These are phyloP conservation scores for Platysteira castanea DNA, from an alignment of 2,113 vertebrate species.

Conservation along the genomic window DNA sequence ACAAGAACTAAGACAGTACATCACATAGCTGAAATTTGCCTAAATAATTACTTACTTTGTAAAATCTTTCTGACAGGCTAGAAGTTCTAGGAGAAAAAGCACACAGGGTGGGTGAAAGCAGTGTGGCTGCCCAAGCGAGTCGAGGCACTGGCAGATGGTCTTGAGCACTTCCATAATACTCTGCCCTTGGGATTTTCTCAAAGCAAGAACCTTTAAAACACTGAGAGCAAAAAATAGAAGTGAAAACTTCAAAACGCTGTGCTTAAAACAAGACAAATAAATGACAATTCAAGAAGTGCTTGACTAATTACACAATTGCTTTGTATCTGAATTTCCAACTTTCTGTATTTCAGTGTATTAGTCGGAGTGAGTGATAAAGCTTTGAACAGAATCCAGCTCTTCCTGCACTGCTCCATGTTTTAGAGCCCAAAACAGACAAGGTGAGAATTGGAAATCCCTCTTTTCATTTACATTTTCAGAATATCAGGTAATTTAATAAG, in stretches of 20 bases:
- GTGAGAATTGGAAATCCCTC: background rate
- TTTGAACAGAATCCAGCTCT: background rate
- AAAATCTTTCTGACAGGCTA: slow-evolving; percentile 95
- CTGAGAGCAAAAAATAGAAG: slow-evolving; percentile 52
- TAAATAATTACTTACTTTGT: slow-evolving; percentile 78
- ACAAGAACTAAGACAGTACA: background rate
- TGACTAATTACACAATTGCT: background rate
- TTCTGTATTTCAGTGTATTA: background rate
- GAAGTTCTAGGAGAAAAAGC: slow-evolving; percentile 91
- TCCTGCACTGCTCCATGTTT: background rate
- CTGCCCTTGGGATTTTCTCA: slow-evolving; percentile 87
- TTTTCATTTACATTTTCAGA: background rate
- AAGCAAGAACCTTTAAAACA: slow-evolving; percentile 86
- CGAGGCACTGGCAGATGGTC: slow-evolving; percentile 82
- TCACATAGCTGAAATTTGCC: background rate
- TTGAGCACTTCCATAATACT: slow-evolving; percentile 84
- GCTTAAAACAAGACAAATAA: background rate
- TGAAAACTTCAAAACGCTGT: background rate
- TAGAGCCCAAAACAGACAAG: background rate
- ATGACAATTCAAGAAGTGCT: background rate
- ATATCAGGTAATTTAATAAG: background rate
- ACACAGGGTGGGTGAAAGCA: slow-evolving; percentile 90
- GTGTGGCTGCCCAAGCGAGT: slow-evolving; percentile 86
- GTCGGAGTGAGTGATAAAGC: background rate
- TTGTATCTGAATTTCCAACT: background rate